phyloP scores from a whole-genome alignment of 1,140 invertebrate genomes.

The Drosophila malerkotliana region DNA sequence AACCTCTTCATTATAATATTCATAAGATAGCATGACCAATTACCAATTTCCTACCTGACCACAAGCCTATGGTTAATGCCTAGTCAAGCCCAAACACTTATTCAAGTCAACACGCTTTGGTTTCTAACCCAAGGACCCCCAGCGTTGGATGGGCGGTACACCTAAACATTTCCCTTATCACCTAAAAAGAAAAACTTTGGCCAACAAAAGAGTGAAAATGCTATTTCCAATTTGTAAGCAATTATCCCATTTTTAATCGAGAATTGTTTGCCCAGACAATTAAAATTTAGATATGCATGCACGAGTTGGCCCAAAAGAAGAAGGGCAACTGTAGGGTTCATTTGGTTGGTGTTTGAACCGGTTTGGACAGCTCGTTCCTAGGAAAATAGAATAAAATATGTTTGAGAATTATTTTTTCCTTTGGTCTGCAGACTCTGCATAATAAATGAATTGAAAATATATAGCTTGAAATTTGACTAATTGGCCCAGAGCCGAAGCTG shows the following conservation, averaged over 20 bases:
- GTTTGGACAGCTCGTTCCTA: neutral
- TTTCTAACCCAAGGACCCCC: constrained; percentile 7
- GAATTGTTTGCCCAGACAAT: constrained; percentile 22
- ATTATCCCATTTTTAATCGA: constrained; percentile 32
- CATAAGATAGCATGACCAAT: constrained; percentile 39
- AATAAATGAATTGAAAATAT: constrained; percentile 19
- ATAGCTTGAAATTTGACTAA: constrained; percentile 59
- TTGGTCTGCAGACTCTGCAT: neutral
- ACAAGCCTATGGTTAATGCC: neutral
- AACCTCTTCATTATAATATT: constrained; percentile 41
- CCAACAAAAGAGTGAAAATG: constrained; percentile 5
- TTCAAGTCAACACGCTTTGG: constrained; percentile 8
- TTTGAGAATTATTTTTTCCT: neutral
- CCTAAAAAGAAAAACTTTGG: constrained; percentile 30
- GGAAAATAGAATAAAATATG: neutral
- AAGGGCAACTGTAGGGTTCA: constrained; percentile 19
- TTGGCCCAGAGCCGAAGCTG: constrained; percentile 30
- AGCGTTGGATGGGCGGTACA: constrained; percentile 19
- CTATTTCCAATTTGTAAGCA: constrained; percentile 39
- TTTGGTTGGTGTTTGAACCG: neutral
- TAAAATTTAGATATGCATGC: constrained; percentile 56
- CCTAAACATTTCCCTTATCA: constrained; percentile 49
- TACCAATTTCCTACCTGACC: constrained; percentile 53
- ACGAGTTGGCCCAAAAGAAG: constrained; percentile 27
- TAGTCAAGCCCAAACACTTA: constrained; percentile 23